phyloP scores from a whole-genome alignment of 2,113 vertebrate genomes.

The Epinephelus fuscoguttatus region DNA sequence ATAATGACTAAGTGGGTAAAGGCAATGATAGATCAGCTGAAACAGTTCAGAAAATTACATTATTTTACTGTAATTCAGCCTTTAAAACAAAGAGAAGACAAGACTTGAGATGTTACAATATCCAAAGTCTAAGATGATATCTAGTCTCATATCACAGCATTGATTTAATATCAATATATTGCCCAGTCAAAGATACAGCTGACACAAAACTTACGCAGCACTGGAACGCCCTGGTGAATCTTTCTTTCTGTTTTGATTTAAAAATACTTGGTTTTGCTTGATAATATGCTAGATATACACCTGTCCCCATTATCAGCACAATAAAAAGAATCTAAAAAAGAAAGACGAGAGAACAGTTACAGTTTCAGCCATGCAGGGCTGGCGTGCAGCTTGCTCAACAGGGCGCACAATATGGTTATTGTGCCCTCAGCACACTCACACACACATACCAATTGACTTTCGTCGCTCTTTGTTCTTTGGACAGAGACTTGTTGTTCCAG shows the following conservation, averaged over 20 bases:
- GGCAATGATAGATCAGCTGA: no score
- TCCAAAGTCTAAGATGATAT: no score
- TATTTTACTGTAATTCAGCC: no score
- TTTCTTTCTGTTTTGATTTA: slow-evolving; percentile 12
- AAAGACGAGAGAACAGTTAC: not conserved
- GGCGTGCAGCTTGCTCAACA: slow-evolving; percentile 32
- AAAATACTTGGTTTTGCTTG: not conserved
- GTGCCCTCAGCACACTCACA: slow-evolving; percentile 40
- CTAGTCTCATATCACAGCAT: no score
- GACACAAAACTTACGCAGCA: not conserved
- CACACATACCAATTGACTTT: slow-evolving; percentile 48
- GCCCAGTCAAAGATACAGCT: no score
- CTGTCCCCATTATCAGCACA: slow-evolving; percentile 10
- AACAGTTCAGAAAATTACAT: no score
- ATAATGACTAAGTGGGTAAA: no score
- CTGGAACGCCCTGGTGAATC: not conserved
- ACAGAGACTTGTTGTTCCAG: slow-evolving; percentile 59
- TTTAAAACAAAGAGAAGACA: no score
- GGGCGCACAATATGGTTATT: slow-evolving; percentile 63
- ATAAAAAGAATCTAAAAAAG: not conserved
- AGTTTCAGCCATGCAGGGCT: slow-evolving; percentile 14
- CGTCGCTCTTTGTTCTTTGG: slow-evolving; percentile 52
- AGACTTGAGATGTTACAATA: no score
- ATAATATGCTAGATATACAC: slow-evolving; percentile 7
- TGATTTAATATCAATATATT: no score